Conservation (phyloP, 2,888 invertebrate species). For the Athetis lepigone region DNA sequence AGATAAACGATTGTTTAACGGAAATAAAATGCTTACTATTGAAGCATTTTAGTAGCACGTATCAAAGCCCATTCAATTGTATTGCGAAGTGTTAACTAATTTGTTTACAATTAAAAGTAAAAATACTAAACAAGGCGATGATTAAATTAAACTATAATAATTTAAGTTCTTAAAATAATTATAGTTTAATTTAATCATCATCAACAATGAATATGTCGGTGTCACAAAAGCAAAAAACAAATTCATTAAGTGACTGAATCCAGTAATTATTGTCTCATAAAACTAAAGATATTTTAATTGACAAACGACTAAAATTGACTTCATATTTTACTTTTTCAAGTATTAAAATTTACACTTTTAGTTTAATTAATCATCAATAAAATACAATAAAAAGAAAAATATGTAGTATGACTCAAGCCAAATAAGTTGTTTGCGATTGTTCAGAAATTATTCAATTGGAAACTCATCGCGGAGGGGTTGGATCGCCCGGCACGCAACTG, state of each 20-base stretch:
- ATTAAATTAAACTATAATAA: not conserved
- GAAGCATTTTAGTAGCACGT: slow-evolving; percentile 20
- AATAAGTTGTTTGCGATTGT: slow-evolving; percentile 66
- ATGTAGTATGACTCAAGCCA: slow-evolving; percentile 40
- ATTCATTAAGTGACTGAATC: not conserved
- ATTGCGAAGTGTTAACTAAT: not conserved
- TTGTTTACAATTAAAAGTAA: not conserved
- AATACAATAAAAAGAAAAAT: slow-evolving; percentile 9
- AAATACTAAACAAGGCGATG: not conserved
- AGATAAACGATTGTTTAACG: slow-evolving; percentile 53
- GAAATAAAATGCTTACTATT: slow-evolving; percentile 57
- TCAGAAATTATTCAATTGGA: slow-evolving; percentile 82
- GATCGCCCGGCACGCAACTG: slow-evolving; percentile 77
- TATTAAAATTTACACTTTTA: not conserved
- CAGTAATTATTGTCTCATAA: not conserved
- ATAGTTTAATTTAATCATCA: no score
- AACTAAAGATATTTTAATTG: not conserved
- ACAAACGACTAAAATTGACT: not conserved
- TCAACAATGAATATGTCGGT: not conserved
- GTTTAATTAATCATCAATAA: not conserved
- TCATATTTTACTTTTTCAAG: not conserved
- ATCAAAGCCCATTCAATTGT: slow-evolving; percentile 16
- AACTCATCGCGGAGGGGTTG: slow-evolving; percentile 77
- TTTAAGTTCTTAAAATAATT: no score
- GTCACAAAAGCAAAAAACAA: not conserved